phyloP scores from a whole-genome alignment of 1,140 invertebrate species.

The Zaprionus ghesquierei region DNA sequence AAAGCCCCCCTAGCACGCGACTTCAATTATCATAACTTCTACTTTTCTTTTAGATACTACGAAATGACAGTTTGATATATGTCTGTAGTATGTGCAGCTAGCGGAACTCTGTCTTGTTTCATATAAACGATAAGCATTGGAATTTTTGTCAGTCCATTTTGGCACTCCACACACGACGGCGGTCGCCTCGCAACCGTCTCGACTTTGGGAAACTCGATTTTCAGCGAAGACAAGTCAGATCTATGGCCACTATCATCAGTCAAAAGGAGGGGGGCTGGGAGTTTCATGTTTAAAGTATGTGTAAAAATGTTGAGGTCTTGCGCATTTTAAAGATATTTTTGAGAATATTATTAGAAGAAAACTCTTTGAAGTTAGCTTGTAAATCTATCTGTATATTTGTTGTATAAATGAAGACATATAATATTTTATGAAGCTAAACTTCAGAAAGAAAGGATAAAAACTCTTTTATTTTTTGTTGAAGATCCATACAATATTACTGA shows the following conservation, averaged over 20 bases:
- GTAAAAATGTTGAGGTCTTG: background rate
- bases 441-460: too few relatives aligned
- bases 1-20: background rate
- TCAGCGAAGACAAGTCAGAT: constrained; percentile 34
- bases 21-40: constrained; percentile 22
- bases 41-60: background rate
- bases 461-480: too few relatives aligned
- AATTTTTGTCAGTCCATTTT: constrained; percentile 47
- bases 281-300: background rate
- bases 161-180: constrained; percentile 3
- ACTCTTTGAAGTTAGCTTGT: background rate
- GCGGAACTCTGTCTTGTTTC: background rate
- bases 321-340: background rate
- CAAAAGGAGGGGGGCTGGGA: constrained; percentile 2
- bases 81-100: background rate
- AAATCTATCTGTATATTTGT: too few relatives aligned
- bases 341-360: background rate
- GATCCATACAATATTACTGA: too few relatives aligned
- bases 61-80: constrained; percentile 26
- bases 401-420: too few relatives aligned
- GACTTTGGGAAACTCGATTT: constrained; percentile 29
- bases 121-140: constrained; percentile 31
- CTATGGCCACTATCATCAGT: constrained; percentile 25
- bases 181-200: background rate
- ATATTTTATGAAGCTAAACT: too few relatives aligned